Evolutionary conservation across 2,797 vertebrate species (phyloP).

Genomic region (Oreochromis mossambicus): DNA sequence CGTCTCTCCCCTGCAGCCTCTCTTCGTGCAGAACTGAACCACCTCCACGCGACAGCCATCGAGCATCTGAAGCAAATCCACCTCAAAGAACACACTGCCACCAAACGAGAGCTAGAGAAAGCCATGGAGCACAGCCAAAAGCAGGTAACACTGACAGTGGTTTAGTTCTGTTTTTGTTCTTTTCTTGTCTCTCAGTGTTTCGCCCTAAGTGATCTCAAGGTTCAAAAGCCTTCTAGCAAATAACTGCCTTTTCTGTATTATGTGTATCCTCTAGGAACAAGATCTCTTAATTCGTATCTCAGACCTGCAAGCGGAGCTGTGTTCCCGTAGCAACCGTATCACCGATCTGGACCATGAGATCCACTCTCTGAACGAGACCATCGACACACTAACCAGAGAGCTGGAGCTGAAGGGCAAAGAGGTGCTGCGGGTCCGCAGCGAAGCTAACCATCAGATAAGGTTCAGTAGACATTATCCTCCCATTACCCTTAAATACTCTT

Average conservation of each 20-base stretch:
- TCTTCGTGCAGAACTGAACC: conserved; percentile 93
- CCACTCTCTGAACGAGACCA: conserved; percentile 91
- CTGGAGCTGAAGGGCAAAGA: conserved; percentile 96
- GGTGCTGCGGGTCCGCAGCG: conserved; percentile 92
- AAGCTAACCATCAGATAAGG: conserved; percentile 97
- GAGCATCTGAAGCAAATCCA: conserved; percentile 91
- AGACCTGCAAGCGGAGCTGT: conserved; percentile 86
- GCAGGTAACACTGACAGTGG: conserved; percentile 69
- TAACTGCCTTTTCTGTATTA: not conserved
- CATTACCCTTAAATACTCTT: not conserved
- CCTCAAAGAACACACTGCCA: conserved; percentile 84
- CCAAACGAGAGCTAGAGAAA: conserved; percentile 87
- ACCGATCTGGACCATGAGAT: conserved; percentile 93
- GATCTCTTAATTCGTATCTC: conserved; percentile 86
- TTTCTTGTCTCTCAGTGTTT: not conserved
- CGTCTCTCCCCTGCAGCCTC: conserved; percentile 76
- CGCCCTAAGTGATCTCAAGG: not conserved
- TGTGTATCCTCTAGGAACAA: conserved; percentile 77
- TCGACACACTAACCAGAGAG: conserved; percentile 90
- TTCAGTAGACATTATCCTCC: conserved; percentile 19
- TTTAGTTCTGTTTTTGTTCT: not conserved
- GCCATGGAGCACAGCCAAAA: conserved; percentile 84
- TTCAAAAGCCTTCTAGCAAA: not conserved
- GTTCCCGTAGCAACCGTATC: conserved; percentile 90
- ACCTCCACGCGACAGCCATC: conserved; percentile 90